phyloP scores from a whole-genome alignment of 2,113 vertebrate species.

The Mirounga angustirostris region DNA sequence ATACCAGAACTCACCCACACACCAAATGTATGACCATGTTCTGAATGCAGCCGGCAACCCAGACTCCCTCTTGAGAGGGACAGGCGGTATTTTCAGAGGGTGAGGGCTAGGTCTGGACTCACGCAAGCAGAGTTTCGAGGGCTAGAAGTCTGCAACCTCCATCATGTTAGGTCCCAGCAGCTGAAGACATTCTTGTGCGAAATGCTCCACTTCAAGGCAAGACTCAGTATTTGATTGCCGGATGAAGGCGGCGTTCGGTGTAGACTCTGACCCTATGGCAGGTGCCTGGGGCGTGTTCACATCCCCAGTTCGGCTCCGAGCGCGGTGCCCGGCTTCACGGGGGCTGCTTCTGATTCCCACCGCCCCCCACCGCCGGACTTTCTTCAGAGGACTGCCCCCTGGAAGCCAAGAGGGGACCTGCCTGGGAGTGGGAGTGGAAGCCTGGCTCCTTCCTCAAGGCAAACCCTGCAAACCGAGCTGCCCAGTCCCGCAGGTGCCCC shows the following conservation, averaged over 20 bases:
- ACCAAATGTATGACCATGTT: neutral
- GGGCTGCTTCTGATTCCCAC: no score
- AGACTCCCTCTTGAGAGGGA: neutral
- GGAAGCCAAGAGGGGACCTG: neutral
- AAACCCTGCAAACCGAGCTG: neutral
- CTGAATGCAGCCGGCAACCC: neutral
- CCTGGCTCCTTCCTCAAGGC: neutral
- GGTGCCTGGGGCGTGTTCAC: neutral
- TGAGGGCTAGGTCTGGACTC: neutral
- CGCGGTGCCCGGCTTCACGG: neutral
- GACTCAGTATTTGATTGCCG: neutral
- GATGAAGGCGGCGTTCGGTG: rapidly evolving
- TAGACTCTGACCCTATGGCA: no score
- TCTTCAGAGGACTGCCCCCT: neutral
- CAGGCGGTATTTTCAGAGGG: neutral
- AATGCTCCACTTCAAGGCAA: neutral
- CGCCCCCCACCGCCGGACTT: no score
- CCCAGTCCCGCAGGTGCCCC: neutral
- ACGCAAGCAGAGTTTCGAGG: neutral
- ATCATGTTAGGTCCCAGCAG: no score
- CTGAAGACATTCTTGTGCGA: neutral
- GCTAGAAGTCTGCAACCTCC: neutral
- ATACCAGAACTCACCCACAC: neutral
- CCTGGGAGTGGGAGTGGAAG: neutral
- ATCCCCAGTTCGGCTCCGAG: neutral